Base-by-base conservation (phyloP, 2,113 vertebrate species). In the Epinephelus cyanopodus region DNA sequence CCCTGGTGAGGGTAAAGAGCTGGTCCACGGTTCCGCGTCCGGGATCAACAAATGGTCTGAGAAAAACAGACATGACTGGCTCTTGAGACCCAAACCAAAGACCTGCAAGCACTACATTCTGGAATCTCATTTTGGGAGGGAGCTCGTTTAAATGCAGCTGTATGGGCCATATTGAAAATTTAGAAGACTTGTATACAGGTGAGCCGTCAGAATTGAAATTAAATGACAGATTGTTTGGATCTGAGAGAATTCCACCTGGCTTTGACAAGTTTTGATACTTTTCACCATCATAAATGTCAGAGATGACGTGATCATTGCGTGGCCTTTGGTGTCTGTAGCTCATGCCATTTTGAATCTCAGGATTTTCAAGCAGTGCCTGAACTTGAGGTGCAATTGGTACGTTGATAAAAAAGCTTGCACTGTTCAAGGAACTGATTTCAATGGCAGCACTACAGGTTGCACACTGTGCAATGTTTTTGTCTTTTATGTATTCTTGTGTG, bases 161-260 rank as follows among this genome's bases (percentile, higher is more conserved):
- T 23, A 65, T 65, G n/a, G 63, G 39, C 63, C 63, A 47, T 9
- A 65, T 65, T 23, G 63, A 65, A 47, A 65, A 65, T 25, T 6
- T 65, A 2, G 39, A 45, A 25, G 63, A 65, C 6, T 47, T 65
- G 13, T 15, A 57, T 1, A 15, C 2, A 15, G 56, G 56, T 25
- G 62, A 64, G 3, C 62, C n/a, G 2, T 47, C 39, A 65, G 21
- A 65, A 25, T 47, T 45, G 42, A 65, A 65, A 47, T 23, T 25
- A 25, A 15, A 65, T 3, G 39, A 65, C 2, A 47, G 47, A 25
- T 47, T 47, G n/a, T 42, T 45, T 15, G n/a, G 39, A 45, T 45
- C 39, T 45, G 21, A 65, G 1, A 64, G 12, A 64, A 45, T 64
- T 23, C 11, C 18, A 64, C 62, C 62, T 45, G 62, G 39, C 23